A percentile compares a stretch with the other conserved stretches of the same genome.
phyloP scores from a whole-genome alignment of 2,888 invertebrate genomes.

The Marronus borbonicus region DNA sequence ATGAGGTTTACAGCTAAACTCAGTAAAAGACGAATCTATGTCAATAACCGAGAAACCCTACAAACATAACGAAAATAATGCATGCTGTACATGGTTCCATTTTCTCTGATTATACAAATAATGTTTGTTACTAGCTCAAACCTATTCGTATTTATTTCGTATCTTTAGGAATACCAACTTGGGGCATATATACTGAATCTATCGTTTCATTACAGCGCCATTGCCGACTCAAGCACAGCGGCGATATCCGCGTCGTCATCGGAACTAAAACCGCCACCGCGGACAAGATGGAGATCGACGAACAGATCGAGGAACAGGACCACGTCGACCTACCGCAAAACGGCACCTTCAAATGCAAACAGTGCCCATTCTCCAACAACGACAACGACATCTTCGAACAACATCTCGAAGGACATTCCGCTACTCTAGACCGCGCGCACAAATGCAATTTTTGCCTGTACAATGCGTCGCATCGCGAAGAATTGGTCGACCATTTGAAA shows the following conservation, averaged over 20 bases:
- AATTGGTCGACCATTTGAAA: constrained; percentile 78
- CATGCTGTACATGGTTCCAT: too few relatives aligned
- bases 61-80: too few relatives aligned
- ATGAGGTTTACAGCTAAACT: too few relatives aligned
- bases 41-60: too few relatives aligned
- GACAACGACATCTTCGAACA: constrained; percentile 75
- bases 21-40: too few relatives aligned
- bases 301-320: constrained; percentile 67
- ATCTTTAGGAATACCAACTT: background rate
- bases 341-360: constrained; percentile 74
- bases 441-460: constrained; percentile 87
- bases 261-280: constrained; percentile 72
- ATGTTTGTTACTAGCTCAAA: background rate
- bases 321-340: constrained; percentile 67
- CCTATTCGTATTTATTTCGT: background rate
- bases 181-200: constrained; percentile 4
- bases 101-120: too few relatives aligned
- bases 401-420: constrained; percentile 82
- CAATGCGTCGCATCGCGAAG: constrained; percentile 81
- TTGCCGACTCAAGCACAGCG: constrained; percentile 85
- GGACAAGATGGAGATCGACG: constrained; percentile 69
- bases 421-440: constrained; percentile 75
- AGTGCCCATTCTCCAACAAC: constrained; percentile 81
- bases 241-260: constrained; percentile 80
- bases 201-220: constrained; percentile 76